Percentiles rank a stretch among this genome's conserved stretches.
Evolutionary conservation across 2,888 invertebrate genomes (phyloP).

Genomic region (Cantharis rustica): DNA sequence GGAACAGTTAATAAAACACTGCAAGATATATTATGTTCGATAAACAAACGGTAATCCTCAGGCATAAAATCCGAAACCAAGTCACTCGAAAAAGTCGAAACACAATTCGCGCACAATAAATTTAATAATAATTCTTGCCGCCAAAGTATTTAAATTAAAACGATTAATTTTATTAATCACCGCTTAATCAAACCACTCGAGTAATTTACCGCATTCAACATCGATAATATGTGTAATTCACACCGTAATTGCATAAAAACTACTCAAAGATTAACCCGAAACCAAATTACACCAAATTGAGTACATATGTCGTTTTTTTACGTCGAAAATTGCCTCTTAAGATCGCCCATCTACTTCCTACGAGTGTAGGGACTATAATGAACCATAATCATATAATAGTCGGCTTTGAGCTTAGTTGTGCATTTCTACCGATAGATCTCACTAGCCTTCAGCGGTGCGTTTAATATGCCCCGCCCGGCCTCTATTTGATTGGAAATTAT

Average conservation of each 20-base stretch:
- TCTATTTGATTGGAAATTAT: slow-evolving; percentile 43
- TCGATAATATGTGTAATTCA: slow-evolving; percentile 58
- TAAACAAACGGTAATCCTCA: not conserved
- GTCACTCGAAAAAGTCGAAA: slow-evolving; percentile 4
- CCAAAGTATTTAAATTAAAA: slow-evolving; percentile 34
- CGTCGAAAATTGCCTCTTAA: slow-evolving; percentile 55
- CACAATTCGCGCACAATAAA: slow-evolving; percentile 15
- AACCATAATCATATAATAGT: slow-evolving; percentile 60
- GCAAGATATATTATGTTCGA: not conserved
- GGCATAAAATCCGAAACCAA: slow-evolving; percentile 4
- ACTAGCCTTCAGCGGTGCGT: slow-evolving; percentile 52
- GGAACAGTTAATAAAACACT: slow-evolving; percentile 8
- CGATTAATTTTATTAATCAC: slow-evolving; percentile 30
- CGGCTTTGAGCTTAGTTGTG: slow-evolving; percentile 53
- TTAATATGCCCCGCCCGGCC: slow-evolving; percentile 38
- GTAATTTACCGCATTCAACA: slow-evolving; percentile 48
- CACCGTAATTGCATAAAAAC: slow-evolving; percentile 57
- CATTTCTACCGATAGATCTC: slow-evolving; percentile 53
- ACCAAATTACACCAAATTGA: slow-evolving; percentile 58
- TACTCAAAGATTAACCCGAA: slow-evolving; percentile 56
- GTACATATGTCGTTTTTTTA: slow-evolving; percentile 56
- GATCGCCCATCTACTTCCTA: slow-evolving; percentile 58
- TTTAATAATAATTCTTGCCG: slow-evolving; percentile 16
- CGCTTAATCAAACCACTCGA: slow-evolving; percentile 37
- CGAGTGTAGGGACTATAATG: slow-evolving; percentile 60